These are phyloP conservation scores for Accipiter virgatus DNA, from an alignment of 2,113 vertebrate species.

Conservation along the genomic window DNA sequence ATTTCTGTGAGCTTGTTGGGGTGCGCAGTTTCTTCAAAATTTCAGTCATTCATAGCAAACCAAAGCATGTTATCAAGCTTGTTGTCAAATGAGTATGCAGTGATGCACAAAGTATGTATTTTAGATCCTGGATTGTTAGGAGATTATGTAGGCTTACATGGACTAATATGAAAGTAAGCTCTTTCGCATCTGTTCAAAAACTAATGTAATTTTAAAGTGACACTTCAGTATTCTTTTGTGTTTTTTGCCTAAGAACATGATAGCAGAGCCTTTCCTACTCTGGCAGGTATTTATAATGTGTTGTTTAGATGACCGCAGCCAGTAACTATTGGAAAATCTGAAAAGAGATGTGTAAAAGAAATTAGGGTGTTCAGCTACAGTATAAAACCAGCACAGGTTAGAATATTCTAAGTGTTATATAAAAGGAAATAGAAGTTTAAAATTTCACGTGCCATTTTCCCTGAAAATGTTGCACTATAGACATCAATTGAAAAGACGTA, in stretches of 20 bases:
- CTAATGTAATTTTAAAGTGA: conserved; percentile 13
- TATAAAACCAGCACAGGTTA: background rate
- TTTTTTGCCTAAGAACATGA: background rate
- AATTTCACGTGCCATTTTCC: background rate
- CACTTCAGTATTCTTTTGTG: background rate
- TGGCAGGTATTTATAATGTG: background rate
- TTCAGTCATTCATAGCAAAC: background rate
- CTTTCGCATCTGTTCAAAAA: conserved; percentile 44
- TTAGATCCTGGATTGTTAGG: background rate
- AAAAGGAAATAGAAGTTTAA: background rate
- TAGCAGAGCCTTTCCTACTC: background rate
- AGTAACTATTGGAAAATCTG: background rate
- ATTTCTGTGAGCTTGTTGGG: background rate
- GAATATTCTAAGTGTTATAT: background rate
- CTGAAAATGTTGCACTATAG: background rate
- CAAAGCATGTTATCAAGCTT: background rate
- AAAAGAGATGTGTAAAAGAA: background rate
- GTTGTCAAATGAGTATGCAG: background rate
- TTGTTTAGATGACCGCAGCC: background rate
- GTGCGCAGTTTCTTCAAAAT: background rate
- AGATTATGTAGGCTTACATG: conserved; percentile 38
- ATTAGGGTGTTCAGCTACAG: background rate
- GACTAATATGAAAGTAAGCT: conserved; percentile 37
- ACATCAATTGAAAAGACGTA: background rate
- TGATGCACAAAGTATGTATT: background rate